Base-by-base conservation (phyloP, 2,888 invertebrate species). In the Electrophaes corylata region DNA sequence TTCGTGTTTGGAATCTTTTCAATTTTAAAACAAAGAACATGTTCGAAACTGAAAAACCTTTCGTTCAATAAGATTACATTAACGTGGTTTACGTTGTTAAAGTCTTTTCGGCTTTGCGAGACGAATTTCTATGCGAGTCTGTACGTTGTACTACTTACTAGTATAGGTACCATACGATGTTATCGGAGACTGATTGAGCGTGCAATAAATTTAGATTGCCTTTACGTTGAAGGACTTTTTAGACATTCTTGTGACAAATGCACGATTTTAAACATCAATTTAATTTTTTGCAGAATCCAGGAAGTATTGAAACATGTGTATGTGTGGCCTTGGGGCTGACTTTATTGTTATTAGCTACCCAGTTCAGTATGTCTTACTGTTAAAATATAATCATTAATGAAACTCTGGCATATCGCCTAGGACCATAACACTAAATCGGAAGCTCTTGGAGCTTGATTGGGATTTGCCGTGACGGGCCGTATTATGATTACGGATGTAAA, bases 121-220 rank as follows among this genome's bases (percentile, higher is more conserved):
- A 68, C 65, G 65, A 70, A 74, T 72, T 76, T 72, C 72, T 76
- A 73, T 70, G 65, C 44, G 65, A 62, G 62, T 53, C 56, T 60
- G 66, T 49, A 19, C 35, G 18, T 67, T 64, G 58, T 61, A 66
- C 62, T 64, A 10, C 26, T 10, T 68, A 74, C 70, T 35, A 5
- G 35, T 78, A 76, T 76, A 69, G 72, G 66, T n/a, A n/a, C n/a
- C n/a, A 67, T 65, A 67, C 71, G 68, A 65, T 68, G 76, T 79
- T 81, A 83, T 79, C 80, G 73, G 68, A 66, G 74, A 69, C 76
- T 81, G 81, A 84, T 83, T 79, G 78, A 82, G 77, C 77, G 73
- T 66, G 76, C 78, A 77, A 84, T 85, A 83, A 83, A 84, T 86
- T 81, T 74, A 67, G 77, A 80, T 81, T 78, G 77, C 76, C 75